Evolutionary conservation across 2,113 vertebrate genomes (phyloP), one percentile per base, ranked within the genome.

Genomic region (Pardalotus punctatus): DNA sequence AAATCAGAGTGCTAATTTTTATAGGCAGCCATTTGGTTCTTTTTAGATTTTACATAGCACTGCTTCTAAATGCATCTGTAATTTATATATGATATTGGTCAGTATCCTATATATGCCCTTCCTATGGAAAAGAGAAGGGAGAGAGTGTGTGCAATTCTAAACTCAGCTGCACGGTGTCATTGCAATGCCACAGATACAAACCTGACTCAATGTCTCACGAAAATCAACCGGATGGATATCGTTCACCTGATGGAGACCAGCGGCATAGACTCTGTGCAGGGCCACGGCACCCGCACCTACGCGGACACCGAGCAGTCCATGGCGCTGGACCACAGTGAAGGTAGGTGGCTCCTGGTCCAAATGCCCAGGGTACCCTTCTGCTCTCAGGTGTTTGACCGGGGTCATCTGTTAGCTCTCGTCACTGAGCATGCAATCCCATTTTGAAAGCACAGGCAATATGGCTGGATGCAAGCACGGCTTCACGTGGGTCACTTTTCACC

Each of bases 201-300:
- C 45, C 97, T 99, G 92, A 98, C 99, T 51, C 98, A 98, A 29
- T 99, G 98, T 91, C 98, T 99, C 38, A 99, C 99, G 7, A 99
- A 99, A 97, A 99, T 99, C 97, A 99, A 99, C 92, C 98, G 99
- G 20, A 99, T 99, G 99, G 99, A 99, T 95, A 99, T 99, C 6
- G 99, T 99, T 76, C 99, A 99, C 92, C 98, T 99, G 29, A 98
- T 99, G 97, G 98, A 99, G 97, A 98, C 97, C 86, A 98, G 98
- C 58, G 97, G 98, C 31, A 96, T 97, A 16, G 98, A 99, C 94
- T 97, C 98, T 10, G 42, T 80, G 73, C 97, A 97, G 95, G 98
- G 98, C 16, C 98, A 97, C 9, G 89, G 98, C 56, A 93, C 98
- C n/a, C 98, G 98, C 45, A 98, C 98, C 9, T 99, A 99, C 67